Evolutionary conservation across 2,113 vertebrate species (phyloP).

Genomic region (Onychorhynchus coronatus): DNA sequence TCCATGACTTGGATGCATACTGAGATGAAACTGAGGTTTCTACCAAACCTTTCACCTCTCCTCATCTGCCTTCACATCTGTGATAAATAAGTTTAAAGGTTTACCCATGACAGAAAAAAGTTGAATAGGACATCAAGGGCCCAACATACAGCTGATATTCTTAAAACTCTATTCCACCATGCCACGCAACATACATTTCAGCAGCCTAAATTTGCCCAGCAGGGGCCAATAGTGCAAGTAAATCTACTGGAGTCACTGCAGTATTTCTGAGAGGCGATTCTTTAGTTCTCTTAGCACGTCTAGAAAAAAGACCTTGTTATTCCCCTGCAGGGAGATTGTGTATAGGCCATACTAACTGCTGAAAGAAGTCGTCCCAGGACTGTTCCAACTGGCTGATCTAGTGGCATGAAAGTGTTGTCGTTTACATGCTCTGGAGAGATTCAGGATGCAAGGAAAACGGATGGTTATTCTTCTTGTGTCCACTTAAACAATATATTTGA

Average conservation of each 20-base stretch:
- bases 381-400: constrained; percentile 30
- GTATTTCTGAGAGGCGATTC: neutral
- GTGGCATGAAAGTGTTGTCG: constrained; percentile 19
- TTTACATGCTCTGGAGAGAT: neutral
- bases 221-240: neutral
- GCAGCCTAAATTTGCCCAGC: neutral
- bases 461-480: constrained; percentile 20
- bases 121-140: neutral
- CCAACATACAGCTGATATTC: neutral
- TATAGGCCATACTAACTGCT: neutral
- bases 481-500: constrained; percentile 16
- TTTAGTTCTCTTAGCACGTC: neutral
- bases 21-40: neutral
- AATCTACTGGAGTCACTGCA: neutral
- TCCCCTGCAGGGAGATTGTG: neutral
- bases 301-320: neutral
- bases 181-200: neutral
- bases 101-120: neutral
- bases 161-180: neutral
- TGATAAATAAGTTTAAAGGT: neutral
- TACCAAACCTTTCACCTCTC: neutral
- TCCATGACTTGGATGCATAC: neutral
- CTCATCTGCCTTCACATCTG: neutral
- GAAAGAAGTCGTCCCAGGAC: constrained; percentile 1
- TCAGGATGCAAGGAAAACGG: neutral